Conservation (phyloP, 1,140 invertebrate genomes). For the Hetaerina americana region DNA sequence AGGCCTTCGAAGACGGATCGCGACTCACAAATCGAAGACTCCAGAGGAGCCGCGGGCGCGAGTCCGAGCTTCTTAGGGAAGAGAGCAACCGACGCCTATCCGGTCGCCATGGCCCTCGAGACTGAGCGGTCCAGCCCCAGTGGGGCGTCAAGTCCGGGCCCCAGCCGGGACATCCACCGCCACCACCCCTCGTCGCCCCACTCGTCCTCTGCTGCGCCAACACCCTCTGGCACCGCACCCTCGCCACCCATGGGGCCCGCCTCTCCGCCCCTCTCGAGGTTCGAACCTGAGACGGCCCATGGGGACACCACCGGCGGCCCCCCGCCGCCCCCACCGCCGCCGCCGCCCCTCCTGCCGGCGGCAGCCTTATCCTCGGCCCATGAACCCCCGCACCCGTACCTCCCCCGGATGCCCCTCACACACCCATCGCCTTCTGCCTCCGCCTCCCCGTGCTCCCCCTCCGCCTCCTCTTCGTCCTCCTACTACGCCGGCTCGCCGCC, state of each 20-base stretch:
- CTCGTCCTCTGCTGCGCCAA: not conserved
- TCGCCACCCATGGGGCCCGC: not conserved
- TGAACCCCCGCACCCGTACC: not conserved
- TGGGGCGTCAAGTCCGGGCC: conserved; percentile 17
- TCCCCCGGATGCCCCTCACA: not conserved
- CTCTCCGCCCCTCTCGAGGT: not conserved
- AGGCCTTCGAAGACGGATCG: no score
- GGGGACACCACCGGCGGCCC: not conserved
- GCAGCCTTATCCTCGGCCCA: not conserved
- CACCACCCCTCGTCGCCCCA: conserved; percentile 1
- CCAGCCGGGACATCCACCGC: conserved; percentile 2
- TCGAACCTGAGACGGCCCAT: not conserved
- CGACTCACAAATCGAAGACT: no score
- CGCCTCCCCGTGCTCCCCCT: not conserved
- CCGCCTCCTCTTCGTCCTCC: not conserved
- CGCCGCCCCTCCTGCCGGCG: not conserved
- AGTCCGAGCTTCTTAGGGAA: no score
- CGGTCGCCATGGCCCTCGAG: conserved; percentile 12
- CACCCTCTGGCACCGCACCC: not conserved
- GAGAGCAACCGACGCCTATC: not conserved
- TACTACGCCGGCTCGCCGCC: not conserved
- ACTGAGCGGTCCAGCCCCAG: conserved; percentile 16
- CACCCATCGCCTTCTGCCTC: not conserved
- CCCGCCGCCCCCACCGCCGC: conserved; percentile 1
- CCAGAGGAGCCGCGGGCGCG: no score